Evolutionary conservation across 2,888 invertebrate genomes (phyloP).

Genomic region (Chouioia cunea): DNA sequence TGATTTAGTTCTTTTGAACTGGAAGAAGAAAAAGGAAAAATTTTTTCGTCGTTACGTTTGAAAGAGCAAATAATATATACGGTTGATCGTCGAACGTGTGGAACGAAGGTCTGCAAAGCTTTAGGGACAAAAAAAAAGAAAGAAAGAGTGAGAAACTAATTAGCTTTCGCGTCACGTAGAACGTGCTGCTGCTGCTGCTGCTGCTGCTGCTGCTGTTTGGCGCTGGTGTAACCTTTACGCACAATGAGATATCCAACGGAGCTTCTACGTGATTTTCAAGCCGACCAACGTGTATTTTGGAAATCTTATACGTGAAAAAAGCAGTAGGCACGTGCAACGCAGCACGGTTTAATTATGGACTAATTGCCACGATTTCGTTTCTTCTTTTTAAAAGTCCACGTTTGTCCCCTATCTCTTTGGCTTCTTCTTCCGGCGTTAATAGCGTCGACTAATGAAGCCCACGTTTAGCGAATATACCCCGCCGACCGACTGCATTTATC

Average conservation of each 20-base stretch:
- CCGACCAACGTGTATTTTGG: no score
- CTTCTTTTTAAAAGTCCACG: conserved; percentile 7
- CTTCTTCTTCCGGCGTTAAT: conserved; percentile 28
- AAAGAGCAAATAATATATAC: no score
- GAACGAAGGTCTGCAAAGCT: no score
- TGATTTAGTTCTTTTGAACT: no score
- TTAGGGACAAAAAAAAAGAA: no score
- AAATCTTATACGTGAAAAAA: conserved; percentile 45
- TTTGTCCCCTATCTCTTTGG: neutral
- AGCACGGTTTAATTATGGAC: conserved; percentile 61
- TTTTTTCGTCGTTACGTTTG: no score
- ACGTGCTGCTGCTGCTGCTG: conserved; percentile 28
- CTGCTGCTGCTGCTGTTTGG: neutral
- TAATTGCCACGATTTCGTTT: conserved; percentile 54
- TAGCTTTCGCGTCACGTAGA: conserved; percentile 42
- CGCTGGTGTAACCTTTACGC: neutral
- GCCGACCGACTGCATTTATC: no score
- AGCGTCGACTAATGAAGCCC: conserved; percentile 29
- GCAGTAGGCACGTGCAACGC: conserved; percentile 53
- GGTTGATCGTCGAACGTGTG: no score
- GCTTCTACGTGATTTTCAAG: no score
- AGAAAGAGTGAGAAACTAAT: conserved; percentile 1
- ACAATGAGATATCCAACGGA: no score
- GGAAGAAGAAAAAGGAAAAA: no score
- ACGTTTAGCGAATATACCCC: conserved; percentile 28